A percentile compares a stretch with the other conserved stretches of the same genome.
phyloP scores from a whole-genome alignment of 2,888 invertebrate genomes.

The Drosophila helvetica region DNA sequence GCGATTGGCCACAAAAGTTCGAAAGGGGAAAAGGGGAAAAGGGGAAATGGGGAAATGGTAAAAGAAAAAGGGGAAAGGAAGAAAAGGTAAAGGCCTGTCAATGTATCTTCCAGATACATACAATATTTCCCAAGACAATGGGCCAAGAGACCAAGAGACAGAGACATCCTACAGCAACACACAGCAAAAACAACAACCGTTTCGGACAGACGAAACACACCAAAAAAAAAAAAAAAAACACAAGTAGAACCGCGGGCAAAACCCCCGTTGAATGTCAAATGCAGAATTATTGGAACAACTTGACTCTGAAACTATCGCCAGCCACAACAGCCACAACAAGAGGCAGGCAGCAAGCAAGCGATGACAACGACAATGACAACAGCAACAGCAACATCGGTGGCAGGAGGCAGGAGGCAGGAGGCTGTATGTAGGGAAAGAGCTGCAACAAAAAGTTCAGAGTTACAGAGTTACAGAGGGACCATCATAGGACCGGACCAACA shows the following conservation, averaged over 20 bases:
- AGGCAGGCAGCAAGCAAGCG: conserved; percentile 47
- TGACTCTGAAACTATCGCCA: conserved; percentile 57
- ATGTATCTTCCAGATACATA: conserved; percentile 13
- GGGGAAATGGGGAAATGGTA: conserved; percentile 34
- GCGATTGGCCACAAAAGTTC: conserved; percentile 38
- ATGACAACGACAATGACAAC: conserved; percentile 52
- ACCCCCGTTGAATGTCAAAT: conserved; percentile 72
- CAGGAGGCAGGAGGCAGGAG: conserved; percentile 16
- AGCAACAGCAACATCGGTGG: conserved; percentile 42
- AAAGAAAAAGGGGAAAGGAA: conserved; percentile 32
- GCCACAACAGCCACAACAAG: conserved; percentile 49
- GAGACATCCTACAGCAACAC: conserved; percentile 26
- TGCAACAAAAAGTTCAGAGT: conserved; percentile 43
- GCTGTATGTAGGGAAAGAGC: background rate
- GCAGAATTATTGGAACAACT: conserved; percentile 77
- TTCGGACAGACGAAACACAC: conserved; percentile 55
- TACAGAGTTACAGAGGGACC: conserved; percentile 33
- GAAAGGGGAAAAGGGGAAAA: conserved; percentile 31
- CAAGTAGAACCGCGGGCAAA: conserved; percentile 37
- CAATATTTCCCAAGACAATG: conserved; percentile 39
- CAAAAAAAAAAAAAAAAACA: conserved; percentile 39
- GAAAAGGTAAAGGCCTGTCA: conserved; percentile 18
- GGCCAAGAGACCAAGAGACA: conserved; percentile 26
- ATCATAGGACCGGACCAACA: background rate
- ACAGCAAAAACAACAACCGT: conserved; percentile 59